A percentile compares a stretch with the other conserved stretches of the same genome.
Evolutionary conservation across 2,888 invertebrate genomes (phyloP).

Genomic region (Phymatocera aterrima): DNA sequence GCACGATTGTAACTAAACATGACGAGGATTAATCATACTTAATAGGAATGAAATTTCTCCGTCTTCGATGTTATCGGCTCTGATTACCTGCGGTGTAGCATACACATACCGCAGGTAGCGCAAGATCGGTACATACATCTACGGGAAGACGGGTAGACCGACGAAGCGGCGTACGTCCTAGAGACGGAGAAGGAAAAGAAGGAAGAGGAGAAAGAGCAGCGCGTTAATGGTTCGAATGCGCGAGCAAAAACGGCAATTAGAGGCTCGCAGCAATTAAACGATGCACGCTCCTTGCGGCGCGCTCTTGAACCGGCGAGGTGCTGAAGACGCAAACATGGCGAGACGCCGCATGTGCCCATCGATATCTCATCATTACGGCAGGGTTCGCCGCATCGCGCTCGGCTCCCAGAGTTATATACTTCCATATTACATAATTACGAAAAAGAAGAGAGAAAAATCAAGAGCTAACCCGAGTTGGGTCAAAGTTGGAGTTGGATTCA

Average conservation of each 20-base stretch:
- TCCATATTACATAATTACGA: neutral
- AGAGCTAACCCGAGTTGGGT: neutral
- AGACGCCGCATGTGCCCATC: constrained; percentile 9
- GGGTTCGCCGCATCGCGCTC: neutral
- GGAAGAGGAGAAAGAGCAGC: no score
- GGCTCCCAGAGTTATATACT: neutral
- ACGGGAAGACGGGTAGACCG: constrained; percentile 13
- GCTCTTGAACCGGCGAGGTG: neutral
- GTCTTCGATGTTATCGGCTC: constrained; percentile 36
- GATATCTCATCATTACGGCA: neutral
- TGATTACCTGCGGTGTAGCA: neutral
- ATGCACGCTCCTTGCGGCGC: constrained; percentile 39
- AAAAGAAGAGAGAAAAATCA: neutral
- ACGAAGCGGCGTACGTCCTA: constrained; percentile 40
- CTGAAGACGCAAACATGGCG: constrained; percentile 32
- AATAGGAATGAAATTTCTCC: constrained; percentile 38
- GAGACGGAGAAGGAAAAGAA: no score
- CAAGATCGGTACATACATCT: neutral
- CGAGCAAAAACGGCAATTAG: constrained; percentile 63
- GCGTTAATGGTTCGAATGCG: constrained; percentile 44
- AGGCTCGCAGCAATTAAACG: constrained; percentile 63
- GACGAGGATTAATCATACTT: constrained; percentile 36
- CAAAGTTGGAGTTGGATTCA: neutral
- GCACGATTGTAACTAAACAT: neutral
- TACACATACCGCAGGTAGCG: neutral